Evolutionary conservation across 1,140 invertebrate species (phyloP).

Genomic region (Lanistes nyassanus): DNA sequence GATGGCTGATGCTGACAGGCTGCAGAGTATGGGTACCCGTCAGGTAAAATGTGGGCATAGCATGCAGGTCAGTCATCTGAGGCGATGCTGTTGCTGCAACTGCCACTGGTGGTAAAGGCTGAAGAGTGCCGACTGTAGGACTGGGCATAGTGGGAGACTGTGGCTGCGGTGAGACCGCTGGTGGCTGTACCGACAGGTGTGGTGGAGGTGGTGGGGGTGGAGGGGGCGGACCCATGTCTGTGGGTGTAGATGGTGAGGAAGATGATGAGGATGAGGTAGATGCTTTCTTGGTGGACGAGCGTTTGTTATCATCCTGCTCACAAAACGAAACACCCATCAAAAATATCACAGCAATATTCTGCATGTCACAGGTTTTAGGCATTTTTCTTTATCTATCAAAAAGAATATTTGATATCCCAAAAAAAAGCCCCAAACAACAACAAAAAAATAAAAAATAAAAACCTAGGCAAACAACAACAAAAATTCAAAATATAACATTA

Average conservation of each 20-base stretch:
- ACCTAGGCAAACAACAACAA: too few relatives aligned
- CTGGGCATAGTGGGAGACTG: background rate
- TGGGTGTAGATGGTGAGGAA: conserved; percentile 25
- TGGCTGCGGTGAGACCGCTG: conserved; percentile 28
- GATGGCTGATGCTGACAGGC: conserved; percentile 23
- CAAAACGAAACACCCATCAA: too few relatives aligned
- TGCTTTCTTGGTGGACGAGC: conserved; percentile 22
- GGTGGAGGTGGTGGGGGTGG: conserved; percentile 28
- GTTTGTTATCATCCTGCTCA: conserved; percentile 14
- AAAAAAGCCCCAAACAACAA: conserved; percentile 3
- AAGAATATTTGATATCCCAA: too few relatives aligned
- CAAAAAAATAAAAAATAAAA: background rate
- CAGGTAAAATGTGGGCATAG: conserved; percentile 3
- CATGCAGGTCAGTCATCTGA: conserved; percentile 3
- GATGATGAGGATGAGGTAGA: conserved; percentile 19
- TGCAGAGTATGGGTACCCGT: conserved; percentile 1
- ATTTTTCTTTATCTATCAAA: conserved; percentile 35
- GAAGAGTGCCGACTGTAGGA: too few relatives aligned
- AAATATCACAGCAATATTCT: too few relatives aligned
- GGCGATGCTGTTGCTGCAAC: conserved; percentile 28
- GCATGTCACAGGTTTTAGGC: background rate
- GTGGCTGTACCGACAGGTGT: conserved; percentile 14
- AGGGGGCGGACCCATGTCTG: conserved; percentile 39
- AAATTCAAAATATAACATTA: too few relatives aligned
- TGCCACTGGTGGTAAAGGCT: conserved; percentile 21